Evolutionary conservation across 2,797 vertebrate species (phyloP).

Genomic region (Chrosomus eos): DNA sequence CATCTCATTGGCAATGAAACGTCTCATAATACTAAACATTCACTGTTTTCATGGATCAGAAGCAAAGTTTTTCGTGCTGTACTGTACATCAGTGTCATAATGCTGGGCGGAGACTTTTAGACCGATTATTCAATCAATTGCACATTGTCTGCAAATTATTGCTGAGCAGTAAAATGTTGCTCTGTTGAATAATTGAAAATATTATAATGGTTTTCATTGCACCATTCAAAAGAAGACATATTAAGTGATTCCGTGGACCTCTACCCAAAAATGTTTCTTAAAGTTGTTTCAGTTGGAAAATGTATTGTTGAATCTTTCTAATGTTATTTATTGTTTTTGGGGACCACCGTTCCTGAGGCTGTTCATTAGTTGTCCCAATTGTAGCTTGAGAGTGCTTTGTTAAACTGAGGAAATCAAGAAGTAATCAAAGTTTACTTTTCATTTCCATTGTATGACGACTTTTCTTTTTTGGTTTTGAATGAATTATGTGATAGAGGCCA

Average conservation of each 20-base stretch:
- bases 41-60: neutral
- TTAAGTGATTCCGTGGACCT: slow-evolving; percentile 31
- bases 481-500: slow-evolving; percentile 32
- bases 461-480: slow-evolving; percentile 20
- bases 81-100: neutral
- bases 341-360: slow-evolving; percentile 54
- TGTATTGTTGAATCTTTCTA: slow-evolving; percentile 74
- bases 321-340: slow-evolving; percentile 80
- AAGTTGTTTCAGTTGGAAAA: slow-evolving; percentile 74
- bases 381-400: slow-evolving; percentile 40
- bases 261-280: slow-evolving; percentile 54
- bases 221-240: slow-evolving; percentile 29
- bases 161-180: slow-evolving; percentile 19
- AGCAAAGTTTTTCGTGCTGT: neutral
- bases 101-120: neutral
- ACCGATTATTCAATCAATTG: neutral
- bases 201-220: neutral
- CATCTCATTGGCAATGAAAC: slow-evolving; percentile 52
- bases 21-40: neutral
- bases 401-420: slow-evolving; percentile 46
- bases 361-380: slow-evolving; percentile 41
- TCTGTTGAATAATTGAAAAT: neutral
- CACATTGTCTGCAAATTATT: slow-evolving; percentile 7
- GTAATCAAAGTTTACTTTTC: slow-evolving; percentile 40
- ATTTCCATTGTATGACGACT: slow-evolving; percentile 20